These are phyloP conservation scores for Acanthosoma haemorrhoidale DNA, from an alignment of 2,888 invertebrate species.

Conservation along the genomic window DNA sequence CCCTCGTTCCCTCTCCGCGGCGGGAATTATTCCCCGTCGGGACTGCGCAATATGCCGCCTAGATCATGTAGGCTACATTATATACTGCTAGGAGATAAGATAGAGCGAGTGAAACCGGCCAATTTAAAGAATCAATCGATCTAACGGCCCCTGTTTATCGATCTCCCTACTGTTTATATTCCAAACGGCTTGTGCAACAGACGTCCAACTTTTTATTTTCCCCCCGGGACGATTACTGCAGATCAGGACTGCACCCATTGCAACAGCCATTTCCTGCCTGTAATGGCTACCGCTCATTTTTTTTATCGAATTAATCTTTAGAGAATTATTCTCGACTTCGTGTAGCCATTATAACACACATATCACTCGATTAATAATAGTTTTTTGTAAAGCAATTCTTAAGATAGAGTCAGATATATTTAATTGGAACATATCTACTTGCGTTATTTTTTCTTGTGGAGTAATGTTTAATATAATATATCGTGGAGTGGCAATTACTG, in stretches of 20 bases:
- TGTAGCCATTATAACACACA: no score
- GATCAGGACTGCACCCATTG: neutral
- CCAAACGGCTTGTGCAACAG: neutral
- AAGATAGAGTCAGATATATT: no score
- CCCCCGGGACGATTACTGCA: neutral
- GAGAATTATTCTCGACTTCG: no score
- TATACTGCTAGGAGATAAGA: neutral
- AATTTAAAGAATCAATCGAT: neutral
- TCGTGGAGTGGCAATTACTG: no score
- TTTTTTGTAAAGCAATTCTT: no score
- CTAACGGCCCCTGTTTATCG: neutral
- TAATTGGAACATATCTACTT: no score
- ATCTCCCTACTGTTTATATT: neutral
- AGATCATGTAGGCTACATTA: neutral
- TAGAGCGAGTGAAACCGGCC: neutral
- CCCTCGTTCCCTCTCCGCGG: neutral
- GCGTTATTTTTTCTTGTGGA: no score
- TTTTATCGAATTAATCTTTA: neutral
- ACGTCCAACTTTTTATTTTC: neutral
- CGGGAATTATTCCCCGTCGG: neutral
- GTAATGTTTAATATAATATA: no score
- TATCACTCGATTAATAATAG: no score
- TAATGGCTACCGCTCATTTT: neutral
- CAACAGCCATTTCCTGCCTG: neutral
- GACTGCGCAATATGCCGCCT: neutral